Evolutionary conservation across 2,888 invertebrate species (phyloP), one percentile per base, ranked within the genome.

Genomic region (Drosophila melanosoma): DNA sequence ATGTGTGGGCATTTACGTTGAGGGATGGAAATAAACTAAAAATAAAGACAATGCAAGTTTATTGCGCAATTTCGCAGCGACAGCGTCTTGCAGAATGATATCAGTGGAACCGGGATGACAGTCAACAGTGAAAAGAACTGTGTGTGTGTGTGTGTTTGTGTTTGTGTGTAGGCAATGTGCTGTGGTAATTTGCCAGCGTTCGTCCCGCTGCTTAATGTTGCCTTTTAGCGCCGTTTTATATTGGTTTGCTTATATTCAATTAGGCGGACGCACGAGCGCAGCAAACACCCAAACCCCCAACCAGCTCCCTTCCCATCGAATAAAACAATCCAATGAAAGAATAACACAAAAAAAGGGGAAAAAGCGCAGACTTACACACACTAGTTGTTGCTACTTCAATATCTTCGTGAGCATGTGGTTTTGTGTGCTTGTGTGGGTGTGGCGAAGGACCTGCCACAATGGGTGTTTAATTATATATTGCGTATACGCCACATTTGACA

Each of bases 161-260:
- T 49, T 26, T 26, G 6, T 23, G 32, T 35, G 49, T 52, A 77
- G 76, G 76, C 78, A 74, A 58, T 69, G 51, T 48, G 42, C 45
- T 40, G 75, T 58, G 67, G 75, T 75, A 78, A 78, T 79, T 72
- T 79, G 79, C 79, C 62, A 79, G 66, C 63, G 72, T 40, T 57
- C 53, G 51, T 58, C 72, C 74, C 15, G 77, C 40, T 57, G 71
- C 70, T 74, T 83, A 80, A 80, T 84, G 74, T 80, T 76, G 75
- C 65, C 80, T 77, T 78, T 86, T 70, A 83, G 77, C 58, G 72
- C 38, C 62, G 48, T 79, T 70, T 74, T 62, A 73, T 79, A 83
- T 75, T 80, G 70, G 76, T 83, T 80, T 89, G 82, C 79, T 87
- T 82, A 87, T 78, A 82, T 89, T 87, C 87, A 87, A 89, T 87